Evolutionary conservation across 1,140 invertebrate genomes (phyloP).

Genomic region (Drosophila subobscura): DNA sequence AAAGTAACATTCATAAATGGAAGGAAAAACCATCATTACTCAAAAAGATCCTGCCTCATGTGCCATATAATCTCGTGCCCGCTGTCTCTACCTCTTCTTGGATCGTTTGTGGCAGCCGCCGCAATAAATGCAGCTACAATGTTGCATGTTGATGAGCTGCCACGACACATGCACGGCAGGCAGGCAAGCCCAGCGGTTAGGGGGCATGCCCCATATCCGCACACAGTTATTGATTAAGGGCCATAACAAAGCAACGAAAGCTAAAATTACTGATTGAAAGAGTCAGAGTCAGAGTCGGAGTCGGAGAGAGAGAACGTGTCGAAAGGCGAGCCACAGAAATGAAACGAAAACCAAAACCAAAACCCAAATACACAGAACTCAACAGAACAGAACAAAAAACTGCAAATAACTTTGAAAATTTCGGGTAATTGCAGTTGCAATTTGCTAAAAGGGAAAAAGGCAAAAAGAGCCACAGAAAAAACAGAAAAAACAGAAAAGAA

Average conservation of each 20-base stretch:
- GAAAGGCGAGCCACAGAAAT: conserved; percentile 26
- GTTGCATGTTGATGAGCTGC: conserved; percentile 72
- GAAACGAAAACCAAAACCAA: conserved; percentile 3
- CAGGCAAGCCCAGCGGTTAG: neutral
- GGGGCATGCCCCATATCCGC: conserved; percentile 24
- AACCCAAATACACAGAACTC: neutral
- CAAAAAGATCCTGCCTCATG: no score
- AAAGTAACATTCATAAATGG: no score
- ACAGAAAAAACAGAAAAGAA: conserved; percentile 26
- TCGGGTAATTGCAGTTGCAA: conserved; percentile 70
- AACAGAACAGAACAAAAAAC: conserved; percentile 19
- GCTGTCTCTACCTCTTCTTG: conserved; percentile 23
- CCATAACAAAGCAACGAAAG: conserved; percentile 57
- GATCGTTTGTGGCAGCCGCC: conserved; percentile 39
- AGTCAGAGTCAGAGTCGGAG: conserved; percentile 8
- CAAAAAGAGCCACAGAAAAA: conserved; percentile 9
- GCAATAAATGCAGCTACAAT: conserved; percentile 69
- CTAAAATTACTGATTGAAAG: conserved; percentile 76
- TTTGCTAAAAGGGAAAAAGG: conserved; percentile 46
- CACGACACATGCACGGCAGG: conserved; percentile 48
- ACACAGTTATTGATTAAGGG: conserved; percentile 78
- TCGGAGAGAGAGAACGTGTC: conserved; percentile 40
- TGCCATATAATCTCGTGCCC: neutral
- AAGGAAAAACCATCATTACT: no score
- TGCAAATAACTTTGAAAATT: conserved; percentile 55